Conservation (phyloP, 2,888 invertebrate species). For the Gari tellinella region DNA sequence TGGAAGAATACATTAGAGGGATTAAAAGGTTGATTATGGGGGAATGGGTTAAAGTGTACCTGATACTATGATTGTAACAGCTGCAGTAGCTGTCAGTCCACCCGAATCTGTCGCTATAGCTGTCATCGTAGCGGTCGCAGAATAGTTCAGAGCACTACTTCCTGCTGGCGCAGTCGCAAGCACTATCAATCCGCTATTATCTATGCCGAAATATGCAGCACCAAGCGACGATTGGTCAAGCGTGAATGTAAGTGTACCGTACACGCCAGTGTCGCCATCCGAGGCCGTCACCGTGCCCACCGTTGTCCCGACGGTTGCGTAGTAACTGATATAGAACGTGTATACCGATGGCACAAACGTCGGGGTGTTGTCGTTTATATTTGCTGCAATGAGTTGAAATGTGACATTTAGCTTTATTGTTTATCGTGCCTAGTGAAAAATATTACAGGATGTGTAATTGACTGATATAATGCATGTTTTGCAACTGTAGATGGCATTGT, state of each 20-base stretch:
- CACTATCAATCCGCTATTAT: constrained; percentile 4
- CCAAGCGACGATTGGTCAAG: constrained; percentile 12
- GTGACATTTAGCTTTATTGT: too few species aligned
- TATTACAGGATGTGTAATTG: too few species aligned
- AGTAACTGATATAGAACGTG: constrained; percentile 22
- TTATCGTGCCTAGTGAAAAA: too few species aligned
- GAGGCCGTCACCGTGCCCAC: constrained; percentile 27
- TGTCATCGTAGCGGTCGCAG: constrained; percentile 13
- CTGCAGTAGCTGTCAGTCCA: constrained; percentile 15
- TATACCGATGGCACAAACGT: constrained; percentile 21
- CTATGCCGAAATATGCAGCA: constrained; percentile 11
- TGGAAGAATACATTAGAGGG: too few species aligned
- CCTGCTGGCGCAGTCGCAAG: not conserved
- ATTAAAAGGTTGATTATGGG: too few species aligned
- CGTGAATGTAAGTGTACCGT: constrained; percentile 13
- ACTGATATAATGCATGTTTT: too few species aligned
- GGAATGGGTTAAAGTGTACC: not conserved
- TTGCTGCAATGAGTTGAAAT: too few species aligned
- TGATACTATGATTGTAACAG: constrained; percentile 20
- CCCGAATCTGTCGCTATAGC: constrained; percentile 22
- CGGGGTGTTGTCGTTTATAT: constrained; percentile 28
- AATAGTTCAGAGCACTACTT: constrained; percentile 13
- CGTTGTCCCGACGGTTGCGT: constrained; percentile 13
- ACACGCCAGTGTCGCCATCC: constrained; percentile 18
- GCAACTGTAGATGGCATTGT: too few species aligned